phyloP scores from a whole-genome alignment of 2,888 invertebrate genomes.

The Tenodera sinensis region DNA sequence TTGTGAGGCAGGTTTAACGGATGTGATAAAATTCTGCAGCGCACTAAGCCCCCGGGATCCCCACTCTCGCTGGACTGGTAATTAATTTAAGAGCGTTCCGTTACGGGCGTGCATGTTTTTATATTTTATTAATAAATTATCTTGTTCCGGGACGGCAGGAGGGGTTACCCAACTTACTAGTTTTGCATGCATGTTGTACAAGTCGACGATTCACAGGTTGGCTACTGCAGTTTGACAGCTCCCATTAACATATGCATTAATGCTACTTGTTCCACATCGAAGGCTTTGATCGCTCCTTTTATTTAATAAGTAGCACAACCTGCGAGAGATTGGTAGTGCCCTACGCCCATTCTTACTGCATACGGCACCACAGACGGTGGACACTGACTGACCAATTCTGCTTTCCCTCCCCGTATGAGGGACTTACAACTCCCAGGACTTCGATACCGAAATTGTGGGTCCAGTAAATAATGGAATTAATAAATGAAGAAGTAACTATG shows the following conservation, averaged over 20 bases:
- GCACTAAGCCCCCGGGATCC: background rate
- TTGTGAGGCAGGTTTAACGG: background rate
- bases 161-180: background rate
- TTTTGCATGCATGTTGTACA: background rate
- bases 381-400: too few relatives aligned
- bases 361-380: too few relatives aligned
- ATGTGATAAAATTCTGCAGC: background rate
- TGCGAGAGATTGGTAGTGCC: too few relatives aligned
- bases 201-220: background rate
- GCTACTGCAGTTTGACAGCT: background rate
- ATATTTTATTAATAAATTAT: background rate
- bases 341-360: too few relatives aligned
- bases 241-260: background rate
- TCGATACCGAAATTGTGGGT: too few relatives aligned
- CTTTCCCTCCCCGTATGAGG: too few relatives aligned
- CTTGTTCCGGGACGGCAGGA: background rate
- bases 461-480: too few relatives aligned
- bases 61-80: background rate
- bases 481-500: too few relatives aligned
- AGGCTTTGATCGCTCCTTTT: too few relatives aligned
- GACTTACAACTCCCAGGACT: too few relatives aligned
- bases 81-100: background rate
- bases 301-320: too few relatives aligned
- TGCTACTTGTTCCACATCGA: too few relatives aligned
- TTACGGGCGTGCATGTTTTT: background rate